A percentile compares a stretch with the other conserved stretches of the same genome.
Conservation (phyloP, 2,797 vertebrate genomes). For the Lutjanus argentimaculatus region DNA sequence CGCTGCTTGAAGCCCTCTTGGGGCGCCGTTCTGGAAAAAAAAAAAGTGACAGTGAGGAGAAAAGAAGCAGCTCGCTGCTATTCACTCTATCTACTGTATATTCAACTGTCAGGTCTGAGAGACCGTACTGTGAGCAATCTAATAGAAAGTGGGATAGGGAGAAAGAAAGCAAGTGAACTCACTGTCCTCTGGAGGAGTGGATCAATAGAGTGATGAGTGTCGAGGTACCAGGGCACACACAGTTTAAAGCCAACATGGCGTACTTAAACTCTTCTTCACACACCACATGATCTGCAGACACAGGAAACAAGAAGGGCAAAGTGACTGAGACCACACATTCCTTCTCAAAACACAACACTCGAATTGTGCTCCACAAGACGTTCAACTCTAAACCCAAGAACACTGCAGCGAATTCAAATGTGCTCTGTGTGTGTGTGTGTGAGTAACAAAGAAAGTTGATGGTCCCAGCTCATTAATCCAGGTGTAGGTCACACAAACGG, state of each 20-base stretch:
- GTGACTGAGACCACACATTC: conserved; percentile 10
- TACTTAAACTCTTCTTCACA: conserved; percentile 93
- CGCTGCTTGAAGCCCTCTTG: conserved; percentile 87
- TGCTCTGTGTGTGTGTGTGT: not conserved
- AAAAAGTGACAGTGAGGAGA: conserved; percentile 37
- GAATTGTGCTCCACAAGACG: conserved; percentile 4
- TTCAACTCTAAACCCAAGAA: not conserved
- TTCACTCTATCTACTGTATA: conserved; percentile 1
- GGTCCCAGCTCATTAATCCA: not conserved
- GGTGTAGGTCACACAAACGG: not conserved
- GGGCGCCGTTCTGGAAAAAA: conserved; percentile 77
- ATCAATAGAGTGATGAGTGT: conserved; percentile 91
- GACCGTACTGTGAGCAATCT: not conserved
- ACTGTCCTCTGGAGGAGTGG: conserved; percentile 92
- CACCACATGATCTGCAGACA: conserved; percentile 89
- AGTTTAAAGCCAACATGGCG: conserved; percentile 92
- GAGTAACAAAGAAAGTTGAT: not conserved
- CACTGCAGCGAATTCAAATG: conserved; percentile 21
- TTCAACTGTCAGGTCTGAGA: not conserved
- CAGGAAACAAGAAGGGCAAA: conserved; percentile 39
- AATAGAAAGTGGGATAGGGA: not conserved
- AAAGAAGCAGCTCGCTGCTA: not conserved
- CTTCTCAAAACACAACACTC: conserved; percentile 15
- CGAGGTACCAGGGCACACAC: conserved; percentile 90
- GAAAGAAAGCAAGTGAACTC: conserved; percentile 70